Conservation (phyloP, 2,113 vertebrate genomes). For the Seriola aureovittata region DNA sequence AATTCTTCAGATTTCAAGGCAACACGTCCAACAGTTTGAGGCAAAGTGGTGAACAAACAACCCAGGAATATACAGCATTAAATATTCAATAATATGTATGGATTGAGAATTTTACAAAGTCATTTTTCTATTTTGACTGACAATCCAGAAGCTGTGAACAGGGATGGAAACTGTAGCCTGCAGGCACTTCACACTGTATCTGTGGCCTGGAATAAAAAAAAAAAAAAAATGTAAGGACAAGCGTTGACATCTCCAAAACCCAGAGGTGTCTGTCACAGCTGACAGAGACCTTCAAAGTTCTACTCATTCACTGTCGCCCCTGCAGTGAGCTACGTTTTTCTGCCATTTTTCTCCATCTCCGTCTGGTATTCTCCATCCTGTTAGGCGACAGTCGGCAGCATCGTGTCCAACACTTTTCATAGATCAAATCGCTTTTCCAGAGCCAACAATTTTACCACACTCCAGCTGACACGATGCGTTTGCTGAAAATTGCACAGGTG, state of each 20-base stretch:
- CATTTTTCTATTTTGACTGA: neutral
- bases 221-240: slow-evolving; percentile 10
- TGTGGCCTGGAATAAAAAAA: neutral
- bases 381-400: slow-evolving; percentile 33
- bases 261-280: slow-evolving; percentile 61
- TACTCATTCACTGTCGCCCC: slow-evolving; percentile 18
- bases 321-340: neutral
- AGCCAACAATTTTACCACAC: slow-evolving; percentile 56
- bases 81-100: neutral
- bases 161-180: neutral
- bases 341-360: neutral
- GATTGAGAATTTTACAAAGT: neutral
- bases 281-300: slow-evolving; percentile 21
- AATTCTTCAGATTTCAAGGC: neutral
- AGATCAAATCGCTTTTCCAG: slow-evolving; percentile 16
- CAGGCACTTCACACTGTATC: slow-evolving; percentile 12
- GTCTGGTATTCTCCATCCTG: neutral
- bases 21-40: neutral
- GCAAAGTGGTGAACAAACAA: neutral
- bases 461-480: slow-evolving; percentile 10
- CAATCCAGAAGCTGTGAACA: neutral
- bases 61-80: neutral
- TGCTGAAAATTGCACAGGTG: neutral
- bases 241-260: slow-evolving; percentile 43
- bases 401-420: slow-evolving; percentile 17